Percentiles rank a stretch among this genome's conserved stretches.
Evolutionary conservation across 2,797 vertebrate species (phyloP).

Genomic region (Chlorospingus semifuscus): DNA sequence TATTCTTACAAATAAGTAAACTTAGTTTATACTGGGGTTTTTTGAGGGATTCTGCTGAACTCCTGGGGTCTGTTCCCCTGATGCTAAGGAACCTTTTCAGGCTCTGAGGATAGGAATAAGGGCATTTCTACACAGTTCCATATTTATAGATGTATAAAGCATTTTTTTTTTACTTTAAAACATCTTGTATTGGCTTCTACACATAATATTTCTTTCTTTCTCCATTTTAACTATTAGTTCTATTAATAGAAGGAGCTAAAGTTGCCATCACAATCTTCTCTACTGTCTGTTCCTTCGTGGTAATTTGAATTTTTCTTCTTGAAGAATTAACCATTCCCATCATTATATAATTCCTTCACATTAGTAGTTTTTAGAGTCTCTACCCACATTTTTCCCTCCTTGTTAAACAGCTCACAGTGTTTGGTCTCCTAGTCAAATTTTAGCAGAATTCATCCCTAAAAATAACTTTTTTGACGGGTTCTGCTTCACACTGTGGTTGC

Average conservation of each 20-base stretch:
- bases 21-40: background rate
- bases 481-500: background rate
- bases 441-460: background rate
- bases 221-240: background rate
- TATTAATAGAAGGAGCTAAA: constrained; percentile 15
- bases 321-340: background rate
- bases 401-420: background rate
- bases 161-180: background rate
- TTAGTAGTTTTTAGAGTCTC: background rate
- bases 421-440: constrained; percentile 2
- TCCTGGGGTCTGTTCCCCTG: background rate
- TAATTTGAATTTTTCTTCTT: constrained; percentile 18
- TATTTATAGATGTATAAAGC: background rate
- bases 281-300: background rate
- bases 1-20: background rate
- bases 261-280: background rate
- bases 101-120: background rate
- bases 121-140: accelerated
- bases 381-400: background rate
- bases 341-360: background rate
- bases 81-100: background rate
- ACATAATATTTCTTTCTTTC: background rate
- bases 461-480: background rate
- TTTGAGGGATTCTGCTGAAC: background rate
- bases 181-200: background rate